Evolutionary conservation across 2,888 invertebrate genomes (phyloP).

Genomic region (Nemotelus pantherinus): DNA sequence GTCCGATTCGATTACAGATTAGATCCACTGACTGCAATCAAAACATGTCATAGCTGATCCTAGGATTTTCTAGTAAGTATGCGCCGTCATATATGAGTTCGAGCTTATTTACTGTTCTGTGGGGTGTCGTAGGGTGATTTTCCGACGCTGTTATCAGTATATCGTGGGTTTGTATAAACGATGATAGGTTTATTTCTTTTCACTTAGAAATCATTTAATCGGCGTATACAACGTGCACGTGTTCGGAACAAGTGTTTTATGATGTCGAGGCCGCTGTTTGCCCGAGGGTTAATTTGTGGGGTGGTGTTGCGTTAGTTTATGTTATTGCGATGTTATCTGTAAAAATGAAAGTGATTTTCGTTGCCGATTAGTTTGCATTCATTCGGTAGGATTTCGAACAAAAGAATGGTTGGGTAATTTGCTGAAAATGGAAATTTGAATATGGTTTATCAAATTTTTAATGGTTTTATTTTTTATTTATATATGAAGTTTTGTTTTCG

Average conservation of each 20-base stretch:
- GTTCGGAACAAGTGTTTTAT: slow-evolving; percentile 39
- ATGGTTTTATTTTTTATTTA: no score
- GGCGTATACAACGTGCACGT: slow-evolving; percentile 24
- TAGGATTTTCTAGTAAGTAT: slow-evolving; percentile 16
- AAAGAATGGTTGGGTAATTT: no score
- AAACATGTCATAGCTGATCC: background rate
- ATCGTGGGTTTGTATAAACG: background rate
- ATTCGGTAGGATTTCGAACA: background rate
- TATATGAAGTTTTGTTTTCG: no score
- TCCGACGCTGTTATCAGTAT: slow-evolving; percentile 16
- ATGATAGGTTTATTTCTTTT: slow-evolving; percentile 20
- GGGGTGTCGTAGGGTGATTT: background rate
- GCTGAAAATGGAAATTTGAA: no score
- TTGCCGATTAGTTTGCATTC: background rate
- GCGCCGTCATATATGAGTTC: background rate
- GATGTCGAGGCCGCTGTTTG: background rate
- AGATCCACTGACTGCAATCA: background rate
- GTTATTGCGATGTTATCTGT: slow-evolving; percentile 6
- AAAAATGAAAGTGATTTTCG: slow-evolving; percentile 22
- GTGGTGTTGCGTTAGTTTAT: background rate
- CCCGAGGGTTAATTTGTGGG: slow-evolving; percentile 27
- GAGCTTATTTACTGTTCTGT: background rate
- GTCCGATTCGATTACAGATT: background rate
- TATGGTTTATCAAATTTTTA: no score
- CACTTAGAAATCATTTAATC: slow-evolving; percentile 34